Evolutionary conservation across 2,888 invertebrate species (phyloP).

Genomic region (Caenorhabditis uteleia): DNA sequence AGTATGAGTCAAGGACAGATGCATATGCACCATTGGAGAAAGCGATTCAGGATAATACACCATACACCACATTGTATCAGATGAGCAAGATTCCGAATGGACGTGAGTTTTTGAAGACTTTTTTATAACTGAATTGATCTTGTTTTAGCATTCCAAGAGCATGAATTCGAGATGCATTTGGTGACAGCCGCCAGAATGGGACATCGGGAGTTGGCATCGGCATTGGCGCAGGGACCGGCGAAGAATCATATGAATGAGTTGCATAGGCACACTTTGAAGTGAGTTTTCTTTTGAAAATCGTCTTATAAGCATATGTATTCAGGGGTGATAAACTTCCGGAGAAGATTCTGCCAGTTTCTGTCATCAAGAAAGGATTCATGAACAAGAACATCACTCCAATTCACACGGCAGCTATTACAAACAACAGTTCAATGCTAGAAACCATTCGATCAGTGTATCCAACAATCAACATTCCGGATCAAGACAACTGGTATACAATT

Average conservation of each 20-base stretch:
- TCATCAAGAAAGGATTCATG: conserved; percentile 70
- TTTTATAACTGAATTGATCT: neutral
- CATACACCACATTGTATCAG: conserved; percentile 26
- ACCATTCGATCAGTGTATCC: conserved; percentile 71
- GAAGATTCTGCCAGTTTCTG: conserved; percentile 69
- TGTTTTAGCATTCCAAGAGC: conserved; percentile 23
- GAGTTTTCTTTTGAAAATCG: neutral
- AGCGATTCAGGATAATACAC: conserved; percentile 15
- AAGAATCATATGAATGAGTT: conserved; percentile 69
- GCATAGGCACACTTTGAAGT: conserved; percentile 68
- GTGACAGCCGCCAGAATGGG: conserved; percentile 35
- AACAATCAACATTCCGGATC: conserved; percentile 72
- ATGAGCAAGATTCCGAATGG: conserved; percentile 18
- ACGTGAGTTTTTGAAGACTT: conserved; percentile 21
- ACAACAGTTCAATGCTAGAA: conserved; percentile 70
- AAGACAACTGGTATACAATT: conserved; percentile 70
- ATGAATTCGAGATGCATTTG: conserved; percentile 17
- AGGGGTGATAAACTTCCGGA: conserved; percentile 67
- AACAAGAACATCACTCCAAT: conserved; percentile 72
- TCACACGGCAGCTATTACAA: conserved; percentile 74
- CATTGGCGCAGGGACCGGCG: conserved; percentile 32
- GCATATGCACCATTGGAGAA: conserved; percentile 2
- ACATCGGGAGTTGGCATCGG: conserved; percentile 35
- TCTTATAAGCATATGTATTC: neutral
- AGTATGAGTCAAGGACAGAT: conserved; percentile 1